A percentile compares a stretch with the other conserved stretches of the same genome.
phyloP scores from a whole-genome alignment of 2,113 vertebrate species.

The Miniopterus natalensis region DNA sequence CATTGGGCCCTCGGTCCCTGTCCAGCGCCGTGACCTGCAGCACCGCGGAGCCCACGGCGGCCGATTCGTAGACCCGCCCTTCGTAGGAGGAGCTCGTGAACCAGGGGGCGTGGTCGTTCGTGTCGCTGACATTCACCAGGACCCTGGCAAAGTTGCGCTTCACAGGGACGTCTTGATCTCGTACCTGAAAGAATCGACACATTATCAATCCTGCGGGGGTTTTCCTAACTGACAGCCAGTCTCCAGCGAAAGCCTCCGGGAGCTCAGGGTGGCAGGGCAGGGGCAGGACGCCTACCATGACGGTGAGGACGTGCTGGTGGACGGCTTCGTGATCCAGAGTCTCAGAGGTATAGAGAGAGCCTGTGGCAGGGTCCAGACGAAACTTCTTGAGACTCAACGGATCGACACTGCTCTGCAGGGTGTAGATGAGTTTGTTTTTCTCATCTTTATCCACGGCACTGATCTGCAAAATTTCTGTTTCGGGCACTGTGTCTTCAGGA shows the following conservation, averaged over 20 bases:
- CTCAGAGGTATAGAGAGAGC: slow-evolving; percentile 93
- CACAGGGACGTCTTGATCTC: slow-evolving; percentile 98
- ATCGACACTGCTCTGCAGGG: slow-evolving; percentile 96
- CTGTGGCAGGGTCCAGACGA: slow-evolving; percentile 94
- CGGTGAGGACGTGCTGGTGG: slow-evolving; percentile 94
- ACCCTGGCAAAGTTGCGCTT: slow-evolving; percentile 96
- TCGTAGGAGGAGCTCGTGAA: slow-evolving; percentile 94
- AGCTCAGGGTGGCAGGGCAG: accelerated
- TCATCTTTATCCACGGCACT: slow-evolving; percentile 95
- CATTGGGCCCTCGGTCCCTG: slow-evolving; percentile 96
- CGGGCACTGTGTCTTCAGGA: slow-evolving; percentile 92
- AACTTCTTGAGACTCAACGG: slow-evolving; percentile 96
- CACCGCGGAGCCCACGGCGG: slow-evolving; percentile 93
- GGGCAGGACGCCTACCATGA: slow-evolving; percentile 91
- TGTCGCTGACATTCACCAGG: slow-evolving; percentile 93
- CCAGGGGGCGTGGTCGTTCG: slow-evolving; percentile 97
- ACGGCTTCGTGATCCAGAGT: slow-evolving; percentile 95
- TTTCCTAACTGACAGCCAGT: not conserved
- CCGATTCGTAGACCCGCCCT: slow-evolving; percentile 95
- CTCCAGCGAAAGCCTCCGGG: too few relatives aligned
- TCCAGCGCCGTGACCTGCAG: slow-evolving; percentile 96
- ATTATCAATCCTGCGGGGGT: not conserved
- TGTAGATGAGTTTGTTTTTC: slow-evolving; percentile 98
- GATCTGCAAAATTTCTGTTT: slow-evolving; percentile 94
- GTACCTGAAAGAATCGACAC: slow-evolving; percentile 89